These are phyloP conservation scores for Calypte anna DNA, from an alignment of 2,113 vertebrate genomes.

Conservation along the genomic window DNA sequence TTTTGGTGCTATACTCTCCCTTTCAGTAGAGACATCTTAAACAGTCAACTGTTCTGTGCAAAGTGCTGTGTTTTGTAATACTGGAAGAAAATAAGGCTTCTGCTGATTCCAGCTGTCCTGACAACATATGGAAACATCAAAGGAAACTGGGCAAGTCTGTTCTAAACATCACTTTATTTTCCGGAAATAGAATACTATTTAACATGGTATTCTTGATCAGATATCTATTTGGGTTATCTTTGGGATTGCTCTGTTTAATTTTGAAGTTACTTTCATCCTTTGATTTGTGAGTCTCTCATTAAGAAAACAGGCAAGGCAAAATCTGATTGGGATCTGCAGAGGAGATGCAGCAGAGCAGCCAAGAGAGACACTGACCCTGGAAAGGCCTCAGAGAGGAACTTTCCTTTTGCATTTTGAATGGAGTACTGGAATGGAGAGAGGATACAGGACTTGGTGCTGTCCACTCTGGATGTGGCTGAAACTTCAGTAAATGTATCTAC, in stretches of 20 bases:
- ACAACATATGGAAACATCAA: not conserved
- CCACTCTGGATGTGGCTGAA: not conserved
- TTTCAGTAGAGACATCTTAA: not conserved
- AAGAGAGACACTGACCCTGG: not conserved
- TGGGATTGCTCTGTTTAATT: not conserved
- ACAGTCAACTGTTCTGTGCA: not conserved
- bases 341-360: not conserved
- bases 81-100: not conserved
- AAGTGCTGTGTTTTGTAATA: not conserved
- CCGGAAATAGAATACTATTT: not conserved
- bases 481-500: not conserved
- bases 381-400: not conserved
- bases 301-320: not conserved
- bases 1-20: not conserved
- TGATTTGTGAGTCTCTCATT: not conserved
- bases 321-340: not conserved
- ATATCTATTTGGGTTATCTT: not conserved
- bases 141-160: not conserved
- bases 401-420: not conserved
- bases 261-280: not conserved
- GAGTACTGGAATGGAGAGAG: not conserved
- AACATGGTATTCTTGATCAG: not conserved
- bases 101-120: not conserved
- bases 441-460: not conserved
- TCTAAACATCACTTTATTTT: not conserved